Evolutionary conservation across 2,888 invertebrate genomes (phyloP).

Genomic region (Agonopterix subpropinquella): DNA sequence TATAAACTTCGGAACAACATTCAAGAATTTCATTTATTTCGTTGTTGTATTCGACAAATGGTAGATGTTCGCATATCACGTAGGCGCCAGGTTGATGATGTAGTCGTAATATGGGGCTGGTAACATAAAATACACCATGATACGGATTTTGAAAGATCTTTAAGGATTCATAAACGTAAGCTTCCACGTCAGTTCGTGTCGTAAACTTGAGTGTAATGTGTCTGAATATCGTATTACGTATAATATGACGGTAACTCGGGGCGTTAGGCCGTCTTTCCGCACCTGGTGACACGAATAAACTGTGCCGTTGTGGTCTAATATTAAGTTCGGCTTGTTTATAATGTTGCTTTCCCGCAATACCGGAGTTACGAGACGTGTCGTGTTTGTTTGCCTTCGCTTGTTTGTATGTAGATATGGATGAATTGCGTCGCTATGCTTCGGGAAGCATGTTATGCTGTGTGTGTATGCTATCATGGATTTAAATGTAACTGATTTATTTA

Average conservation of each 20-base stretch:
- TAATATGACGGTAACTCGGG: constrained; percentile 50
- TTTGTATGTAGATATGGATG: constrained; percentile 17
- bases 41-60: constrained; percentile 4
- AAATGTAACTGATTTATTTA: too few species aligned
- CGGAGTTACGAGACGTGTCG: constrained; percentile 24
- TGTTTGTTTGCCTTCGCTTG: constrained; percentile 29
- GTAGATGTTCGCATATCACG: too few species aligned
- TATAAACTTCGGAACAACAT: constrained; percentile 15
- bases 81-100: neutral
- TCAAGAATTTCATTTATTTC: constrained; percentile 14
- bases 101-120: constrained; percentile 12
- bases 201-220: constrained; percentile 65
- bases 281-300: constrained; percentile 67
- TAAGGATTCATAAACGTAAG: constrained; percentile 69
- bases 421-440: neutral
- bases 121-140: constrained; percentile 38
- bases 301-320: constrained; percentile 54
- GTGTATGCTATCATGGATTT: too few species aligned
- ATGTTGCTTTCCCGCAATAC: constrained; percentile 22
- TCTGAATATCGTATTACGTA: constrained; percentile 57
- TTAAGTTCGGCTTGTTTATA: constrained; percentile 54
- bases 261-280: constrained; percentile 55
- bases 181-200: constrained; percentile 56
- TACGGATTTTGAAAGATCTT: constrained; percentile 63
- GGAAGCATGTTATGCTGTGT: neutral